Conservation (phyloP, 2,888 invertebrate genomes). For the Hoplodrina blanda region DNA sequence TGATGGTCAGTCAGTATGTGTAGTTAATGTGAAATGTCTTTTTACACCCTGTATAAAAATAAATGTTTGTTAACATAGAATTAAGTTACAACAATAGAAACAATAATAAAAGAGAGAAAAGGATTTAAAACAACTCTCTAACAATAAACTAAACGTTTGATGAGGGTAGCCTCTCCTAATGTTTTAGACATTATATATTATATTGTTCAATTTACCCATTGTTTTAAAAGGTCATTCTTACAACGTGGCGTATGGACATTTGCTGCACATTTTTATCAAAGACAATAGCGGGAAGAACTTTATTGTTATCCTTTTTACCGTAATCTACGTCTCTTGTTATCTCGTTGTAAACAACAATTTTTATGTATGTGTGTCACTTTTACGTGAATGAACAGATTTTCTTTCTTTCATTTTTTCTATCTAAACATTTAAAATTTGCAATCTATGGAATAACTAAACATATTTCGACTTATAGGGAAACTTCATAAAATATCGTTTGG, state of each 20-base stretch:
- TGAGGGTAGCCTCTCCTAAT: conserved; percentile 2
- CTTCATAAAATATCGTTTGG: background rate
- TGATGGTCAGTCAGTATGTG: too few species aligned
- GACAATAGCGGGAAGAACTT: background rate
- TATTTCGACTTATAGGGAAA: background rate
- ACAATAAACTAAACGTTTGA: background rate
- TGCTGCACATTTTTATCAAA: conserved; percentile 22
- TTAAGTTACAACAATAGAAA: too few species aligned
- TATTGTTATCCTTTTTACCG: background rate
- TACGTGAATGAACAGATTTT: too few species aligned
- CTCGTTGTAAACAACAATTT: too few species aligned
- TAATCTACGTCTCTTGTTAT: background rate
- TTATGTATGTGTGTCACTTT: too few species aligned
- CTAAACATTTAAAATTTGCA: background rate
- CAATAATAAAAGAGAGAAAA: too few species aligned
- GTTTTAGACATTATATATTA: background rate
- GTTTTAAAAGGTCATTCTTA: conserved; percentile 19
- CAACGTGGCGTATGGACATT: background rate
- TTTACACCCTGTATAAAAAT: too few species aligned
- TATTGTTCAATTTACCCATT: conserved; percentile 1
- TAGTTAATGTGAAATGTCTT: too few species aligned
- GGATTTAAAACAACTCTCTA: too few species aligned
- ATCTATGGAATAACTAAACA: background rate
- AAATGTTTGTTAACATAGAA: too few species aligned
- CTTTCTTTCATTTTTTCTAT: too few species aligned